phyloP scores from a whole-genome alignment of 2,888 invertebrate genomes.

The Scaptomyza parva region DNA sequence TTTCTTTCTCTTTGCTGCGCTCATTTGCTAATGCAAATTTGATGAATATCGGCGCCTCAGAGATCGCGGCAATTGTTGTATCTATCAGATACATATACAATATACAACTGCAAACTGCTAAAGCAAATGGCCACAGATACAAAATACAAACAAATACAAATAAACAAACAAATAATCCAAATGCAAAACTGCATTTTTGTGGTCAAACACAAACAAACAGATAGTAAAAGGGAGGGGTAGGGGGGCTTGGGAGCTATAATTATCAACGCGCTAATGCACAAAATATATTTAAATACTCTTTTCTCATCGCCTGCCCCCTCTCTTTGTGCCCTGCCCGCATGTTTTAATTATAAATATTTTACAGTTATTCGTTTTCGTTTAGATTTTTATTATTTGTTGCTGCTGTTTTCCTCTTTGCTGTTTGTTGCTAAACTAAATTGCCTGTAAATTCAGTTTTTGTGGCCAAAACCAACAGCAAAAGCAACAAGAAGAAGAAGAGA shows the following conservation, averaged over 20 bases:
- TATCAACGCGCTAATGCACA: conserved; percentile 24
- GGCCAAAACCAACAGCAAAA: conserved; percentile 56
- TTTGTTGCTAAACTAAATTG: conserved; percentile 40
- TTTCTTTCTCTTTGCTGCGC: conserved; percentile 41
- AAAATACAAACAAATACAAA: background rate
- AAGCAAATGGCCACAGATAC: conserved; percentile 11
- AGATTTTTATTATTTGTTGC: conserved; percentile 16
- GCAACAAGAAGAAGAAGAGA: conserved; percentile 11
- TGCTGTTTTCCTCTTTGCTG: no score
- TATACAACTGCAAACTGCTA: conserved; percentile 19
- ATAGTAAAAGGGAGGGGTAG: background rate
- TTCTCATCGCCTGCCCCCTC: background rate
- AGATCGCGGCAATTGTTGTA: conserved; percentile 39
- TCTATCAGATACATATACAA: conserved; percentile 32
- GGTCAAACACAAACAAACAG: background rate
- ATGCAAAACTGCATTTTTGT: background rate
- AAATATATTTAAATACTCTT: conserved; percentile 25
- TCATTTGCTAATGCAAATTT: conserved; percentile 76
- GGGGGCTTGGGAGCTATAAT: background rate
- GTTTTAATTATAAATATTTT: conserved; percentile 45
- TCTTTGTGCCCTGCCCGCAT: conserved; percentile 14
- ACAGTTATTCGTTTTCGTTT: conserved; percentile 29
- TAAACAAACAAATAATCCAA: conserved; percentile 9
- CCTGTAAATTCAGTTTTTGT: conserved; percentile 64
- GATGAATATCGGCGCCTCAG: conserved; percentile 51